These are phyloP conservation scores for Loripinus fragilis DNA, from an alignment of 2,888 invertebrate genomes.

Conservation along the genomic window DNA sequence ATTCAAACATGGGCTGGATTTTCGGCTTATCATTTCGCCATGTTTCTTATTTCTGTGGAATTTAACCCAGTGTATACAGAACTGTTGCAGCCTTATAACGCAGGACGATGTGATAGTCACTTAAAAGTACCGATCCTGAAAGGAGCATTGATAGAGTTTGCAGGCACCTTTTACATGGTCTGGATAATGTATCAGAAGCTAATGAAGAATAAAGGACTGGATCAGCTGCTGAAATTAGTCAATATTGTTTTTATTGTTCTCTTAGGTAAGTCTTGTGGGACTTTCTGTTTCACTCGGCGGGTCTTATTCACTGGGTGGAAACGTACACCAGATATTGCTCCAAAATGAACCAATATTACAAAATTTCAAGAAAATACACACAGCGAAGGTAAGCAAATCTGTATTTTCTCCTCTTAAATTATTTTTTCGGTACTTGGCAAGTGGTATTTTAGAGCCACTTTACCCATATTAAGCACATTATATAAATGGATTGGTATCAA, in stretches of 20 bases:
- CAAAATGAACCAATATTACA: too few species aligned
- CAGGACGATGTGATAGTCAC: conserved; percentile 61
- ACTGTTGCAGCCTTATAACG: conserved; percentile 47
- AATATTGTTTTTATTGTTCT: conserved; percentile 64
- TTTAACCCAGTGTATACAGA: conserved; percentile 57
- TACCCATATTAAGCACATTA: too few species aligned
- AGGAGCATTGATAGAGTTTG: conserved; percentile 68
- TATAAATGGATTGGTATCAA: too few species aligned
- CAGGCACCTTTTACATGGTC: conserved; percentile 62
- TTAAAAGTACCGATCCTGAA: conserved; percentile 59
- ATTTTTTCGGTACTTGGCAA: too few species aligned
- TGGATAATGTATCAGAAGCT: conserved; percentile 63
- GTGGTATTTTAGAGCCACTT: too few species aligned
- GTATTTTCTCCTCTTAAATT: too few species aligned
- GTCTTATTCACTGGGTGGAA: too few species aligned
- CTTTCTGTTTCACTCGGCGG: too few species aligned
- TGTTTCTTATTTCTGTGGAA: conserved; percentile 56
- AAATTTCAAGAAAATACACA: too few species aligned
- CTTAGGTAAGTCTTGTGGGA: conserved; percentile 66
- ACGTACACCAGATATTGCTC: too few species aligned
- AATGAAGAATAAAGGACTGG: conserved; percentile 43
- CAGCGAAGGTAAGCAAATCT: too few species aligned
- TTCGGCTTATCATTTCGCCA: conserved; percentile 61
- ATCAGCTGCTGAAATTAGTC: conserved; percentile 59
- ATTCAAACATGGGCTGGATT: conserved; percentile 62